Conservation (phyloP, 2,888 invertebrate species). For the Pseudanteris insignis region DNA sequence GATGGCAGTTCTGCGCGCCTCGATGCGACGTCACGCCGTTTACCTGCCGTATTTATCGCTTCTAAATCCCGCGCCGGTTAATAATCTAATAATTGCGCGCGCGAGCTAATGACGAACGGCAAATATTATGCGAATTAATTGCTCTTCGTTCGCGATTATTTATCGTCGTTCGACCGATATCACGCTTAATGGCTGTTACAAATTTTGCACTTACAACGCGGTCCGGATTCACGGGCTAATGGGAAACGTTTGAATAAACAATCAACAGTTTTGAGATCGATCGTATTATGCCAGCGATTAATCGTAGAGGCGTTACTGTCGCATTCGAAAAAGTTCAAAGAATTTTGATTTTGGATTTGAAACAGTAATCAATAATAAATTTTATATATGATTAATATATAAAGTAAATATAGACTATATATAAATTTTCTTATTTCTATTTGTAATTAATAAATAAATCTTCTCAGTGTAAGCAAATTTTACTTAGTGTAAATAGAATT, state of each 20-base stretch:
- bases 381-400: too few species aligned
- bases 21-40: conserved; percentile 45
- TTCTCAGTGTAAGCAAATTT: too few species aligned
- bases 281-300: conserved; percentile 12
- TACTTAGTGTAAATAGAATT: too few species aligned
- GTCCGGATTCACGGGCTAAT: conserved; percentile 13
- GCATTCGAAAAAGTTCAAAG: not conserved
- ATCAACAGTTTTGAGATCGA: conserved; percentile 38
- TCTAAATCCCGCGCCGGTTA: conserved; percentile 32
- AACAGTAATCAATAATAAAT: too few species aligned
- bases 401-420: too few species aligned
- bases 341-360: too few species aligned
- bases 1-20: conserved; percentile 56
- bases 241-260: conserved; percentile 37
- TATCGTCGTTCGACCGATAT: conserved; percentile 20
- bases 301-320: conserved; percentile 22
- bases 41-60: too few species aligned
- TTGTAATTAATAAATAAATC: too few species aligned
- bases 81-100: conserved; percentile 37
- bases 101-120: conserved; percentile 26
- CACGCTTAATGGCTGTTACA: conserved; percentile 27
- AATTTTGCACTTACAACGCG: conserved; percentile 32
- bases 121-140: conserved; percentile 35
- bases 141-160: conserved; percentile 30
- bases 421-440: too few species aligned